Percentiles rank a stretch among this genome's conserved stretches.
These are phyloP conservation scores for Drosophila differens DNA, from an alignment of 2,888 invertebrate species.

Conservation along the genomic window DNA sequence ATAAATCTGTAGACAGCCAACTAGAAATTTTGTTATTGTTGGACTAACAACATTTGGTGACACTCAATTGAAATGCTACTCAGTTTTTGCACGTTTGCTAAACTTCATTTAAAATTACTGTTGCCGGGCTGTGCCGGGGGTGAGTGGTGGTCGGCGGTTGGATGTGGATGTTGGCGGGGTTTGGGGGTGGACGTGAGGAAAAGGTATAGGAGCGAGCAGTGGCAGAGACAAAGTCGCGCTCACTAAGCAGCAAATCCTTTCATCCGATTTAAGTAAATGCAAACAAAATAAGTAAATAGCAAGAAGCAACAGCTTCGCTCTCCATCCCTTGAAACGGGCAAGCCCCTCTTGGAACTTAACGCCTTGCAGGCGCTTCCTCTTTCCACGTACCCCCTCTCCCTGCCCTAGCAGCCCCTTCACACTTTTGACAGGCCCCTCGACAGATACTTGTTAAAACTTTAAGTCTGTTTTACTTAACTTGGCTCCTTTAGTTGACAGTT, in stretches of 20 bases:
- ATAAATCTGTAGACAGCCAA: slow-evolving; percentile 57
- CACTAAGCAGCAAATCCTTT: slow-evolving; percentile 81
- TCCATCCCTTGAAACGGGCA: background rate
- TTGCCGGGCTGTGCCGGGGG: background rate
- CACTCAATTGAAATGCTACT: slow-evolving; percentile 62
- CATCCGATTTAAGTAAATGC: slow-evolving; percentile 80
- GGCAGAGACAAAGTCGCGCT: slow-evolving; percentile 70
- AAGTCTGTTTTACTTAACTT: slow-evolving; percentile 80
- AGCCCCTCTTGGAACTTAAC: slow-evolving; percentile 47
- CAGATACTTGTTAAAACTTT: slow-evolving; percentile 78
- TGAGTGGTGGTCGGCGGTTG: background rate
- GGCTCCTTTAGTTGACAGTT: slow-evolving; percentile 77
- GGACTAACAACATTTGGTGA: slow-evolving; percentile 38
- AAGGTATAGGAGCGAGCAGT: slow-evolving; percentile 6
- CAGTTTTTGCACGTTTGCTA: slow-evolving; percentile 50
- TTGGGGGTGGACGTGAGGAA: background rate
- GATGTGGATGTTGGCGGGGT: too few species aligned
- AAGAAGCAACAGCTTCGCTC: slow-evolving; percentile 69
- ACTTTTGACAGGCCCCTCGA: slow-evolving; percentile 37
- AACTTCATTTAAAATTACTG: slow-evolving; percentile 61
- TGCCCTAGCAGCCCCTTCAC: background rate
- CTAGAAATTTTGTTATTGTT: slow-evolving; percentile 14
- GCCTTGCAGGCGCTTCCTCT: slow-evolving; percentile 37
- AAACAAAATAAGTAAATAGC: slow-evolving; percentile 81
- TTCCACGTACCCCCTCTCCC: background rate